Percentiles rank a stretch among this genome's conserved stretches.
These are phyloP conservation scores for Arvicanthis niloticus DNA, from an alignment of 2,113 vertebrate species.

Conservation along the genomic window DNA sequence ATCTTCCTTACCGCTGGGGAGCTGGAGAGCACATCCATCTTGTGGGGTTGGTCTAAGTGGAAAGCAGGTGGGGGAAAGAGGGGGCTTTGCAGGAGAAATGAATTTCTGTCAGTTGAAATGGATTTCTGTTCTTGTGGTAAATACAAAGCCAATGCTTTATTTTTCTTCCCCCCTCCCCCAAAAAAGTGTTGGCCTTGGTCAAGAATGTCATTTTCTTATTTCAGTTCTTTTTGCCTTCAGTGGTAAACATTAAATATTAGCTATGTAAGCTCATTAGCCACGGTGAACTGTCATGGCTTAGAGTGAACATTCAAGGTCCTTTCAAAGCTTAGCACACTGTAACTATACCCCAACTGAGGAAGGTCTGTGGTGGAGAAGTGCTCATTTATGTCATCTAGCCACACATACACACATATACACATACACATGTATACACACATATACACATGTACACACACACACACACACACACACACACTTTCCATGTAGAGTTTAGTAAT, in stretches of 20 bases:
- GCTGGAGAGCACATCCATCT: conserved; percentile 72
- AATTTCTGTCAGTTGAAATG: conserved; percentile 75
- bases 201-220: conserved; percentile 41
- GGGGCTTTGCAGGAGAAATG: conserved; percentile 74
- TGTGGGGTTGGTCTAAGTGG: conserved; percentile 64
- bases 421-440: background rate
- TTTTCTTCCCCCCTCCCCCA: background rate
- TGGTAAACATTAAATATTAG: conserved; percentile 26
- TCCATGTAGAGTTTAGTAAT: background rate
- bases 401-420: too few species aligned
- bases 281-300: background rate
- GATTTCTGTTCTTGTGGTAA: conserved; percentile 76
- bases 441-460: background rate
- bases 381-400: background rate
- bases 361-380: background rate
- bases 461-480: background rate
- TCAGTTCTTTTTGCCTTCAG: conserved; percentile 59
- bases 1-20: conserved; percentile 68
- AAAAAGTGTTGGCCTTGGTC: conserved; percentile 3
- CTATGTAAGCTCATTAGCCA: background rate
- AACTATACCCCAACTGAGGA: background rate
- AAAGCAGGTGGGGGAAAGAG: conserved; percentile 55
- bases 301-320: background rate
- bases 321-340: background rate
- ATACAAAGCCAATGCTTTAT: conserved; percentile 59